Conservation (phyloP, 2,797 vertebrate species). For the Propithecus deckenii region DNA sequence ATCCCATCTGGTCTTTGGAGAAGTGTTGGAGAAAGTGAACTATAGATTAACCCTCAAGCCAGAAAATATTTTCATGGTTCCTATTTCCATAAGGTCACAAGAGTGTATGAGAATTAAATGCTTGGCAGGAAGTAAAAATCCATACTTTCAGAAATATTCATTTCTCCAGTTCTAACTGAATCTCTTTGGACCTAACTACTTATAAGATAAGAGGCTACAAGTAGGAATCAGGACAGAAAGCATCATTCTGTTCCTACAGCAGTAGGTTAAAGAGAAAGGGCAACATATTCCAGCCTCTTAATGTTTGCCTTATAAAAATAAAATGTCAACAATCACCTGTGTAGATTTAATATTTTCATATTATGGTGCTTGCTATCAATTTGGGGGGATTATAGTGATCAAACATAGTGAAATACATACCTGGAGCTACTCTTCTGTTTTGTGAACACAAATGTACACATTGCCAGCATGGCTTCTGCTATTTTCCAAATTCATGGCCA, state of each 20-base stretch:
- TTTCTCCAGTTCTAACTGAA: constrained; percentile 14
- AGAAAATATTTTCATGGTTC: constrained; percentile 77
- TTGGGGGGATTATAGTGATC: neutral
- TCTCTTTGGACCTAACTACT: neutral
- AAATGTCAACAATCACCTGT: neutral
- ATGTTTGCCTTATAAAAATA: neutral
- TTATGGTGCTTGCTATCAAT: constrained; percentile 1
- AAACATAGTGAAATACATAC: neutral
- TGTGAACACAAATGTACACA: neutral
- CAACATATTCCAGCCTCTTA: neutral
- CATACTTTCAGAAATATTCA: constrained; percentile 31
- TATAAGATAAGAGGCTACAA: neutral
- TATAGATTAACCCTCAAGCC: constrained; percentile 72
- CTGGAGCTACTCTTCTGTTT: neutral
- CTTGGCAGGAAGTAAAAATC: constrained; percentile 57
- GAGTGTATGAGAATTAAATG: constrained; percentile 71
- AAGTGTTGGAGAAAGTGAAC: constrained; percentile 69
- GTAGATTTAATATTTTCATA: neutral
- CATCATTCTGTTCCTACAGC: neutral
- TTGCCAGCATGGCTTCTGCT: neutral
- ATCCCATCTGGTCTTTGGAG: constrained; percentile 75
- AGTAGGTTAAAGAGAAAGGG: neutral
- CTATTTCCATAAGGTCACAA: constrained; percentile 74
- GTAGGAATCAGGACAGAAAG: neutral
- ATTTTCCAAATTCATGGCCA: neutral